Evolutionary conservation across 2,113 vertebrate genomes (phyloP).

Genomic region (Numida meleagris): DNA sequence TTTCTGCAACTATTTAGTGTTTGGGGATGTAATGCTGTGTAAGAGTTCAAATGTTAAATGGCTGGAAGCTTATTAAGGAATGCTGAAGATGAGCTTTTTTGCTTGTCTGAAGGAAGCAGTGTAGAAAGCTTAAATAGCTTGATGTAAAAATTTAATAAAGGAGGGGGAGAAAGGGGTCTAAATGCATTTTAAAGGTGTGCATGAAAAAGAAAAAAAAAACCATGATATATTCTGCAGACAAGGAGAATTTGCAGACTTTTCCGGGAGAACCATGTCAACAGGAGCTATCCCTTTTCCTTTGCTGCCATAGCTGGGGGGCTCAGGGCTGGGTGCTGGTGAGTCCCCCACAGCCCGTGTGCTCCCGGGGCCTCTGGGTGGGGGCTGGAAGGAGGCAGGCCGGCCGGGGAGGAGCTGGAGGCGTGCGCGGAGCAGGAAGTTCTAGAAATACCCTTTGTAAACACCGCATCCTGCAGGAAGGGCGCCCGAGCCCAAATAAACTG

Average conservation of each 20-base stretch:
- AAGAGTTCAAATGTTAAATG: not conserved
- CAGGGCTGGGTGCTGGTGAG: not conserved
- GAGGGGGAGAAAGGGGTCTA: not conserved
- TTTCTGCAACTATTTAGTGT: not conserved
- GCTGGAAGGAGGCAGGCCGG: not conserved
- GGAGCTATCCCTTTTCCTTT: not conserved
- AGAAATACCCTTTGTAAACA: slow-evolving; percentile 64
- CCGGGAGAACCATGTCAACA: not conserved
- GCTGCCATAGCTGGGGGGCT: not conserved
- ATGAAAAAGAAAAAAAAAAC: not conserved
- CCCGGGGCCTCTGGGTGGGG: not conserved
- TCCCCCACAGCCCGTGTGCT: not conserved
- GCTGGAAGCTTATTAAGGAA: not conserved
- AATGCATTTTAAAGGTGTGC: not conserved
- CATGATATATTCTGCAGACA: not conserved
- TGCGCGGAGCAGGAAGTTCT: slow-evolving; percentile 43
- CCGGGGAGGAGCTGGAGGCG: not conserved
- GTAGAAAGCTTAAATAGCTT: not conserved
- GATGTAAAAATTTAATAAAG: not conserved
- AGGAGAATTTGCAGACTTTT: not conserved
- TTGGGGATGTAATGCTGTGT: not conserved
- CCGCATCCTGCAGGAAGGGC: slow-evolving; percentile 58
- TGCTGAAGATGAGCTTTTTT: not conserved
- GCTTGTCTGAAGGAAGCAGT: not conserved
- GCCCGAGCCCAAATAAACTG: slow-evolving; percentile 54